These are phyloP conservation scores for Chauna torquata DNA, from an alignment of 2,113 vertebrate genomes.

Conservation along the genomic window DNA sequence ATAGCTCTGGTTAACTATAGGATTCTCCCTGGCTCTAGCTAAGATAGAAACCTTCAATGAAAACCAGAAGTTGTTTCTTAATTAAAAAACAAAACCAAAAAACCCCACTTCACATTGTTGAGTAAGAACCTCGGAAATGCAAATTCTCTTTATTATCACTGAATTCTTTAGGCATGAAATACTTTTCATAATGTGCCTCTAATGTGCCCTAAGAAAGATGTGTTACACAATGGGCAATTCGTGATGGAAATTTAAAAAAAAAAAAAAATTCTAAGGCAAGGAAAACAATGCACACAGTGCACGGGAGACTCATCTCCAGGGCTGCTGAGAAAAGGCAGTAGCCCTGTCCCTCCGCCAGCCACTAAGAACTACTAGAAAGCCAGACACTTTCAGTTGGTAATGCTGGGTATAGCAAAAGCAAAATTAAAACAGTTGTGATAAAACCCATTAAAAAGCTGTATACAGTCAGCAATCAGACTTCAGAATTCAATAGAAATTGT, in stretches of 20 bases:
- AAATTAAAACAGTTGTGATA: neutral
- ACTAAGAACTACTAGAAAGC: neutral
- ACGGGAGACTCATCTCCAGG: accelerated
- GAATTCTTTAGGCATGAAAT: slow-evolving; percentile 6
- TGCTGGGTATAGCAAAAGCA: neutral
- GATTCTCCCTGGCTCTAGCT: slow-evolving; percentile 7
- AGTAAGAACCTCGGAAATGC: slow-evolving; percentile 12
- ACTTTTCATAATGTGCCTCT: neutral
- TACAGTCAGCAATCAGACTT: neutral
- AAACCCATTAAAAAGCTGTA: neutral
- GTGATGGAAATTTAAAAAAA: neutral
- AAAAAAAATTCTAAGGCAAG: neutral
- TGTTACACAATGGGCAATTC: neutral
- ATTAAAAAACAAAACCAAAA: neutral
- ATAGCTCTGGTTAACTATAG: slow-evolving; percentile 12
- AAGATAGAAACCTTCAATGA: neutral
- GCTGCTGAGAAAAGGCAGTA: neutral
- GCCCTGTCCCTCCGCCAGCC: neutral
- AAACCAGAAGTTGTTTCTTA: slow-evolving; percentile 6
- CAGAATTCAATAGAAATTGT: neutral
- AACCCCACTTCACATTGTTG: neutral
- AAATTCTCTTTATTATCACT: slow-evolving; percentile 11
- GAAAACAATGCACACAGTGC: accelerated
- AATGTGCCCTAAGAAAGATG: neutral
- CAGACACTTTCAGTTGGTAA: neutral